Evolutionary conservation across 2,797 vertebrate genomes (phyloP).

Genomic region (Glyptemys insculpta): DNA sequence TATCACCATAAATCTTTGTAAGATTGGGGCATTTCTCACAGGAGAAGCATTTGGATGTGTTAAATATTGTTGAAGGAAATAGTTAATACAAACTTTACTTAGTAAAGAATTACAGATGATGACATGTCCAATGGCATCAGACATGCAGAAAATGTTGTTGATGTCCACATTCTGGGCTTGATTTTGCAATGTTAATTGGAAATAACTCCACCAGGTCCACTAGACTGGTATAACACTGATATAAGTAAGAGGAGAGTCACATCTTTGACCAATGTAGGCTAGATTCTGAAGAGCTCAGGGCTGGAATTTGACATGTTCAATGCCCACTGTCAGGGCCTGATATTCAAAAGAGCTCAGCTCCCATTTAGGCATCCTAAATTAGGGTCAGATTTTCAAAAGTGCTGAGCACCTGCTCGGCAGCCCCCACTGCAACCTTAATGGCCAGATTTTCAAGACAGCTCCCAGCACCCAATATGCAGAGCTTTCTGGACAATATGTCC

Average conservation of each 20-base stretch:
- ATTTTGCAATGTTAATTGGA: neutral
- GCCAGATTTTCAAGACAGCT: neutral
- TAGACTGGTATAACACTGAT: neutral
- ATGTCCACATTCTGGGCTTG: neutral
- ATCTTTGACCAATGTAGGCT: neutral
- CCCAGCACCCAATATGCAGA: accelerated
- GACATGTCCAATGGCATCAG: neutral
- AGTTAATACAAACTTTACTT: neutral
- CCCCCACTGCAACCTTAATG: neutral
- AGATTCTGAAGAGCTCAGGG: neutral
- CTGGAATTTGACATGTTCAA: neutral
- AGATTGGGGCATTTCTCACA: neutral
- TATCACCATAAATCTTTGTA: neutral
- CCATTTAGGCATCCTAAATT: neutral
- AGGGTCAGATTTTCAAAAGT: neutral
- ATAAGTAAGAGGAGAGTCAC: neutral
- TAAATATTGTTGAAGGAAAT: neutral
- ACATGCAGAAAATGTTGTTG: accelerated
- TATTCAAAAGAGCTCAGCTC: neutral
- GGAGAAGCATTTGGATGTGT: neutral
- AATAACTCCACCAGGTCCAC: neutral
- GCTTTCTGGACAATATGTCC: neutral
- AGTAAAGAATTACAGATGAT: neutral
- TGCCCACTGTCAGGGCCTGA: neutral
- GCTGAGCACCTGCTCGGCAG: neutral